Evolutionary conservation across 1,140 invertebrate species (phyloP), one percentile per base, ranked within the genome.

Genomic region (Chionoecetes opilio): DNA sequence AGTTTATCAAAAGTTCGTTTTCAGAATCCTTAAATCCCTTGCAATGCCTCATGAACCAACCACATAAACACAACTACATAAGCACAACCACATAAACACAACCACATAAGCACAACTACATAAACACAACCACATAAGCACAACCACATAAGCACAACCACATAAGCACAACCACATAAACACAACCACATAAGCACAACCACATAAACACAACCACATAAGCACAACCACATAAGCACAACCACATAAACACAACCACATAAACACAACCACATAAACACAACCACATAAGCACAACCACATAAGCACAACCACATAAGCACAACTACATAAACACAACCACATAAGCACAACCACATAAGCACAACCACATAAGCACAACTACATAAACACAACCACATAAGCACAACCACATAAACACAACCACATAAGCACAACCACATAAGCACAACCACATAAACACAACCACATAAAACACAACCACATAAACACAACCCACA

Each of bases 1-100:
- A 75, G 21, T 75, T 75, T 26, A 75, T n/a, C n/a, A n/a, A n/a
- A 26, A 75, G 63, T 75, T 75, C 63, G 63, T 75, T 75, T 75
- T 75, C 63, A n/a, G 63, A 75, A 75, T 75, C 63, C 63, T 21
- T 75, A 75, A 75, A 75, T 75, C 63, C 63, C n/a, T n/a, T 75
- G 21, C 26, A 26, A 75, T 26, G 63, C 63, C 63, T 11, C 63
- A 26, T 75, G n/a, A 75, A 75, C 21, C 63, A 75, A 75, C 21
- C 21, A n/a, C n/a, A 75, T 75, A 75, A 26, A 75, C 63, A 75
- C 63, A 11, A 26, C 63, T 26, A n/a, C 41, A 5, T 17, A 17
- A 9, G 11, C 46, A 9, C 11, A 21, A 5, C 63, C 63, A n/a
- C 63, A 53, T 21, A 75, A 21, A 75, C 21, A 3, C 46, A 53